Evolutionary conservation across 2,797 vertebrate genomes (phyloP), one percentile per base, ranked within the genome.

Genomic region (Poecilia velifera): DNA sequence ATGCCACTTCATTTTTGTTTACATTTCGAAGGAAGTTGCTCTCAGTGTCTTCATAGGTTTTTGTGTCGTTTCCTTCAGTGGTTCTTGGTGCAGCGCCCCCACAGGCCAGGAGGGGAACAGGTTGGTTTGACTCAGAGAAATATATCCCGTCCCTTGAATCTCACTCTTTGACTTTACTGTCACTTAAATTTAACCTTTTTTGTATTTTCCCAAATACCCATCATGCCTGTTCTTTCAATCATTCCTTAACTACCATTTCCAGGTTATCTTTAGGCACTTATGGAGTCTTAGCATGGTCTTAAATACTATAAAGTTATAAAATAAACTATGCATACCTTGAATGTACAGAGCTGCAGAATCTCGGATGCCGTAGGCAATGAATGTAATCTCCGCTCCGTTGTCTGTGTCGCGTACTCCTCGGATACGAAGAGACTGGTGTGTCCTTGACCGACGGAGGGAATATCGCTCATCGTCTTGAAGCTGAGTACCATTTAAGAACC

Each of bases 331-430:
- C 76, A 43, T 89, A 99, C 98, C 98, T 97, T 97, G 96, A 85
- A 99, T 97, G 1, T 96, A 96, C 47, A 99, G 91, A 0, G 91
- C 95, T 3, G 98, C 98, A 0, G 97, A 97, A 91, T 98, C 97
- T 45, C 91, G 92, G 82, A 99, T 96, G 0, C 94, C 93, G 0
- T 97, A 96, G 0, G 97, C 97, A 89, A 97, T 94, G 10, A 99
- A 99, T 46, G 96, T 97, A 16, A 99, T 96, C 86, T 97, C 96
- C 1, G 96, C 93, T 72, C 97, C 97, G 0, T 95, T 97, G 80
- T 99, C 96, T 7, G 86, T 91, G 59, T 96, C 95, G 53, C 74
- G 94, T 0, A 94, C 96, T 0, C 92, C 94, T 25, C 81, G 95
- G 75, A 99, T 97, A 77, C 96, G 92, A 88, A 99, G 96, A 0